Conservation (phyloP, 1,140 invertebrate genomes). For the Macrobrachium rosenbergii region DNA sequence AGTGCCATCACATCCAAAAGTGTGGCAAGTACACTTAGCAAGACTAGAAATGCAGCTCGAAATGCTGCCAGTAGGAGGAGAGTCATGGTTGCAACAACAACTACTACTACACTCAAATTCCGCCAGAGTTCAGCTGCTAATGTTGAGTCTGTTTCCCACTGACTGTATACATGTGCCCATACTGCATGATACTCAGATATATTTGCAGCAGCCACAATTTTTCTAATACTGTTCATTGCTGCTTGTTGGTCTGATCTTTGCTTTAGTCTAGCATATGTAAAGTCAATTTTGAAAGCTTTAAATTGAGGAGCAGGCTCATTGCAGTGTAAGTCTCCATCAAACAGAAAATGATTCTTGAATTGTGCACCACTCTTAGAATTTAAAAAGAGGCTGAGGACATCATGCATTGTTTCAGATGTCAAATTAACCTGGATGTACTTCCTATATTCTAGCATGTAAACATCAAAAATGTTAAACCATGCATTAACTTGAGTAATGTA, state of each 20-base stretch:
- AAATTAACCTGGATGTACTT: conserved; percentile 3
- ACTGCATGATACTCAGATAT: conserved; percentile 70
- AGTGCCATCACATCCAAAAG: conserved; percentile 84
- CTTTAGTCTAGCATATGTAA: conserved; percentile 11
- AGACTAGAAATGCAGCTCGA: conserved; percentile 83
- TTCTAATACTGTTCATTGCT: conserved; percentile 78
- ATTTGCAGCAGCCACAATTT: conserved; percentile 73
- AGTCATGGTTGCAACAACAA: conserved; percentile 86
- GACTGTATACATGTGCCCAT: conserved; percentile 79
- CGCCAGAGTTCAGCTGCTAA: conserved; percentile 82
- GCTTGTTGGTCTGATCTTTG: conserved; percentile 66
- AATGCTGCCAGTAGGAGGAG: conserved; percentile 84
- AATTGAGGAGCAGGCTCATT: conserved; percentile 26
- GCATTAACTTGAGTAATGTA: conserved; percentile 74
- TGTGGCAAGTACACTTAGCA: conserved; percentile 82
- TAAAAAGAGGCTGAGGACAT: conserved; percentile 33
- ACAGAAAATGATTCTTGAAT: conserved; percentile 30
- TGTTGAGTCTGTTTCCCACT: conserved; percentile 83
- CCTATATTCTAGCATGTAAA: conserved; percentile 70
- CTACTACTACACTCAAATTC: conserved; percentile 82
- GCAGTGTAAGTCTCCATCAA: conserved; percentile 23
- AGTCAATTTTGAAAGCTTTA: conserved; percentile 36
- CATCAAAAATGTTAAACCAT: conserved; percentile 76
- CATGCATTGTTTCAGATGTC: neutral
- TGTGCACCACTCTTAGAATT: conserved; percentile 17